These are phyloP conservation scores for Aphidius colemani DNA, from an alignment of 2,888 invertebrate genomes.

Conservation along the genomic window DNA sequence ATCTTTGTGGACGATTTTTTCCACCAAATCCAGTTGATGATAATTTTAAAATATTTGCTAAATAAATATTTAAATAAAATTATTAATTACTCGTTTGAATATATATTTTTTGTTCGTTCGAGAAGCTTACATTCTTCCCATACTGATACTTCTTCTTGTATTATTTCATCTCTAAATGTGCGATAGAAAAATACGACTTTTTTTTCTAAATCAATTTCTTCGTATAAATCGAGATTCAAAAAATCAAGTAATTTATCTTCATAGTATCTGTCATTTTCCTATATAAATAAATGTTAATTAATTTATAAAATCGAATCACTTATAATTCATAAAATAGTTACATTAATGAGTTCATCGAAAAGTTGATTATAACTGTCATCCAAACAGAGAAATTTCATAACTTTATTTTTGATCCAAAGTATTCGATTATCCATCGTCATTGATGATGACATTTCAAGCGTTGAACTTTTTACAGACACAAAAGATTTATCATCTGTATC, in stretches of 20 bases:
- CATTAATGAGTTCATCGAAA: conserved; percentile 51
- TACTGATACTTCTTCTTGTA: conserved; percentile 75
- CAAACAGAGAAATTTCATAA: conserved; percentile 65
- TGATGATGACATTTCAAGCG: conserved; percentile 29
- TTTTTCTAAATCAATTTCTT: conserved; percentile 62
- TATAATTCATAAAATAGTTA: conserved; percentile 37
- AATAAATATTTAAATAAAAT: conserved; percentile 11
- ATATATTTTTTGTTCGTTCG: conserved; percentile 10
- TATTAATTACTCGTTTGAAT: background rate
- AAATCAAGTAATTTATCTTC: conserved; percentile 64
- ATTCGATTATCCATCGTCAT: conserved; percentile 48
- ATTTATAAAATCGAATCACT: background rate
- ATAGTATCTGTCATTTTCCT: conserved; percentile 62
- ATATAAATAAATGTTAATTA: conserved; percentile 8
- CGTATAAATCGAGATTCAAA: conserved; percentile 63
- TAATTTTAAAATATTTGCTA: conserved; percentile 45
- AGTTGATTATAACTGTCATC: conserved; percentile 41
- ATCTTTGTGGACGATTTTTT: conserved; percentile 46
- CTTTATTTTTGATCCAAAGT: conserved; percentile 72
- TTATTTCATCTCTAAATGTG: conserved; percentile 72
- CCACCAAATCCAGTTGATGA: conserved; percentile 44
- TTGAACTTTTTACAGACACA: background rate
- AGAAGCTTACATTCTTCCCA: conserved; percentile 72
- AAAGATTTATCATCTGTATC: background rate
- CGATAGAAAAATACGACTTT: conserved; percentile 71